Conservation (phyloP, 2,797 vertebrate species). For the Sebastes iracundus region DNA sequence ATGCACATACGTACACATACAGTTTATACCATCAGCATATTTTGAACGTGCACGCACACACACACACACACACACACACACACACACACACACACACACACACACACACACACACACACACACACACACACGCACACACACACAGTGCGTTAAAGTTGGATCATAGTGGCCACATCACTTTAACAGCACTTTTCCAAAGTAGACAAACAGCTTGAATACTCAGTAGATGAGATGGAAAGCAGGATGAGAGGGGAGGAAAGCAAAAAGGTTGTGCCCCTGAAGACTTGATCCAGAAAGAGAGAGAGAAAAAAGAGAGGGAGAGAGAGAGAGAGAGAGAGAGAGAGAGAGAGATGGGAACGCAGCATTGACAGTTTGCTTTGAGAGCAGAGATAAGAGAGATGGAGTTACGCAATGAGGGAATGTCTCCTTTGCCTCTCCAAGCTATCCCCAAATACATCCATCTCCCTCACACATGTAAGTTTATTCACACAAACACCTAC, state of each 20-base stretch:
- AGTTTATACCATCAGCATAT: conserved; percentile 58
- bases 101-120: not conserved
- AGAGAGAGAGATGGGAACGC: conserved; percentile 49
- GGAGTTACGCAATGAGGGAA: conserved; percentile 68
- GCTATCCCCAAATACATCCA: conserved; percentile 61
- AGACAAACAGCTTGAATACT: conserved; percentile 64
- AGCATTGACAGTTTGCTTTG: conserved; percentile 67
- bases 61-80: not conserved
- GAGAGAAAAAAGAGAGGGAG: conserved; percentile 20
- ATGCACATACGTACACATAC: conserved; percentile 31
- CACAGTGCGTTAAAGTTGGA: conserved; percentile 27
- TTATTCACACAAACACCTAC: conserved; percentile 54
- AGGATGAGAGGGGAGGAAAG: conserved; percentile 46
- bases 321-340: conserved; percentile 52
- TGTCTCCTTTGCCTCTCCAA: conserved; percentile 61
- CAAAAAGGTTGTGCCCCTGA: conserved; percentile 45
- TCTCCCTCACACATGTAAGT: conserved; percentile 47
- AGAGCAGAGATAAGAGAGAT: conserved; percentile 70
- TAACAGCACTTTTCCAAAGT: conserved; percentile 62
- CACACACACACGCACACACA: not conserved
- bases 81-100: not conserved
- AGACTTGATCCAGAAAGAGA: conserved; percentile 45
- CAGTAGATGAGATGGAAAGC: conserved; percentile 65
- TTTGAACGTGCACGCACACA: not conserved
- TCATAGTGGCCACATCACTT: conserved; percentile 53